These are phyloP conservation scores for Guaruba guarouba DNA, from an alignment of 2,113 vertebrate genomes.

Conservation along the genomic window DNA sequence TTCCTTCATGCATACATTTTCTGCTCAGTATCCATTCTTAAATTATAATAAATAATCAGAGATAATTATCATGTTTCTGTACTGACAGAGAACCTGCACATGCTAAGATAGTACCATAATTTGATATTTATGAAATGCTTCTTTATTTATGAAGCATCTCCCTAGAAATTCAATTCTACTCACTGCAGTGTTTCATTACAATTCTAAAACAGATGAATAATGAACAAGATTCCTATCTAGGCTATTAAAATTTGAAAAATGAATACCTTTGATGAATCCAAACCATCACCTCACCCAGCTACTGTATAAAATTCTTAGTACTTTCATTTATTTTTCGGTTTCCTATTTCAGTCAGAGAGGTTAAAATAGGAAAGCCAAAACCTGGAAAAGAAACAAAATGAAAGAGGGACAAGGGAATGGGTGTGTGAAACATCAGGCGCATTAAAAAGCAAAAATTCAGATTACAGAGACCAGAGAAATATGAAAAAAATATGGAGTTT, in stretches of 20 bases:
- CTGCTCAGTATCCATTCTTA: slow-evolving; percentile 42
- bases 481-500: slow-evolving; percentile 18
- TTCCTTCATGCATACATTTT: slow-evolving; percentile 23
- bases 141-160: slow-evolving; percentile 57
- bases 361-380: slow-evolving; percentile 4
- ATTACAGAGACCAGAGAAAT: slow-evolving; percentile 57
- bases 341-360: slow-evolving; percentile 7
- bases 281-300: slow-evolving; percentile 26
- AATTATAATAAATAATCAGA: slow-evolving; percentile 42
- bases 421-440: slow-evolving; percentile 40
- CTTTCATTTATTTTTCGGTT: slow-evolving; percentile 29
- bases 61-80: slow-evolving; percentile 50
- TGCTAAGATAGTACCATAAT: slow-evolving; percentile 25
- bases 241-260: slow-evolving; percentile 55
- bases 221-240: slow-evolving; percentile 37
- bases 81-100: slow-evolving; percentile 41
- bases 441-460: slow-evolving; percentile 42
- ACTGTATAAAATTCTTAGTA: slow-evolving; percentile 33
- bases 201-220: slow-evolving; percentile 54
- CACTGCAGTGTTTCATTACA: slow-evolving; percentile 34
- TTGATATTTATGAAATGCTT: slow-evolving; percentile 66
- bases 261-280: slow-evolving; percentile 28
- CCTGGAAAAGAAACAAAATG: slow-evolving; percentile 21
- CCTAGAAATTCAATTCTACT: slow-evolving; percentile 17
- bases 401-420: slow-evolving; percentile 49